phyloP scores from a whole-genome alignment of 2,113 vertebrate species.

The Polypterus senegalus region DNA sequence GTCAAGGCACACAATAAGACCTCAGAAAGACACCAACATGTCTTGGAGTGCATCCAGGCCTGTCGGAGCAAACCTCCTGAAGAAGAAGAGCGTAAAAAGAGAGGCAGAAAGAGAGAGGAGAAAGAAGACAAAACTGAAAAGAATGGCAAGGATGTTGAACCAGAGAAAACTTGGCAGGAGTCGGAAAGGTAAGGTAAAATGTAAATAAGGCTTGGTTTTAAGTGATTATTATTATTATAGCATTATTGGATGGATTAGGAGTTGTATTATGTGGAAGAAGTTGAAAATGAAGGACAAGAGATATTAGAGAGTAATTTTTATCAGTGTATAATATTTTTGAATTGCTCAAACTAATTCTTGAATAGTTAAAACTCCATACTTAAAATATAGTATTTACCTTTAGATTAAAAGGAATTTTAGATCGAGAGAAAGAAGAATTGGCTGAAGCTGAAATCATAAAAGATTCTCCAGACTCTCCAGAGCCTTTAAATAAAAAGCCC shows the following conservation, averaged over 20 bases:
- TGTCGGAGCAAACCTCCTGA: conserved; percentile 92
- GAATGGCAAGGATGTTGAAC: conserved; percentile 69
- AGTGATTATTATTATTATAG: background rate
- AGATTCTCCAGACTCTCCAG: conserved; percentile 93
- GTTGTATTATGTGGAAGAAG: background rate
- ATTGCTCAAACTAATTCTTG: too few species aligned
- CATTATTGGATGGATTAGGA: background rate
- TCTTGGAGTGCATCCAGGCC: conserved; percentile 82
- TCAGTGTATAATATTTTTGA: too few species aligned
- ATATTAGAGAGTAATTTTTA: too few species aligned
- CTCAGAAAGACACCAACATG: conserved; percentile 82
- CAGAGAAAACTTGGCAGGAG: conserved; percentile 82
- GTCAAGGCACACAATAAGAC: conserved; percentile 78
- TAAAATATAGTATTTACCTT: background rate
- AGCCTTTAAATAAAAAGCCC: conserved; percentile 90
- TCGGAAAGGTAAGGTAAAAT: conserved; percentile 61
- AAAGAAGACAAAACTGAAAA: conserved; percentile 84
- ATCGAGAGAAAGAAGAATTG: conserved; percentile 79
- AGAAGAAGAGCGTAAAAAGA: conserved; percentile 90
- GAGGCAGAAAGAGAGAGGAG: conserved; percentile 88
- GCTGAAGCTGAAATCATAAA: conserved; percentile 85
- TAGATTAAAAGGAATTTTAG: conserved; percentile 73
- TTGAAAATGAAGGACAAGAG: too few species aligned
- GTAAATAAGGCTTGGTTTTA: background rate
- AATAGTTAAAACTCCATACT: too few species aligned